Base-by-base conservation (phyloP, 2,888 invertebrate genomes). In the Phengaris alcon region DNA sequence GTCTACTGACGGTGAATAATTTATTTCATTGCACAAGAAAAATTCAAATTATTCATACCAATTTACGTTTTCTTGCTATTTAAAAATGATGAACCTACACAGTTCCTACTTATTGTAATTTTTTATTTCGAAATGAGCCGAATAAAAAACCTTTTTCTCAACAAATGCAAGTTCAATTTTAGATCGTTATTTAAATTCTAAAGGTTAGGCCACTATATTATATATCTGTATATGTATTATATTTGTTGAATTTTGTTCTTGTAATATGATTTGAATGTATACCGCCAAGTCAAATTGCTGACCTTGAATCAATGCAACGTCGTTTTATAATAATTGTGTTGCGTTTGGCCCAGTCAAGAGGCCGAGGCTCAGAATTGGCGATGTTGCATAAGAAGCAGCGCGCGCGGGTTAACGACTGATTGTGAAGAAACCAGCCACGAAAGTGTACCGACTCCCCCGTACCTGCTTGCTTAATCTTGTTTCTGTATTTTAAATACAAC, bases 351-450 rank as follows among this genome's bases (percentile, higher is more conserved):
- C 78, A 78, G 76, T 74, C 76, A 77, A 78, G 78, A 79, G 77
- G 81, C 77, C 77, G 1, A 76, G 77, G 76, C 77, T 76, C 78
- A 77, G 80, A 79, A 79, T 80, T 79, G 76, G 76, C 48, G 75
- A 46, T 55, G 80, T 88, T 88, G 82, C 87, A 78, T 81, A 87
- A 88, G 77, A 73, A 46, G 52, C 54, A 10, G 51, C 22, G 35
- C 10, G 35, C 77, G 79, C 82, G 78, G 84, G 84, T 84, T 85
- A 86, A 83, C 84, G 84, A 85, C 82, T 83, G 88, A 87, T 88
- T 90, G 88, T 86, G 81, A 84, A 83, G 85, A 82, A 79, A 78
- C 82, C 79, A 81, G 78, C 80, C 85, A 84, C 83, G 83, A 84
- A 82, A 79, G 46, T 74, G 74, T 79, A 77, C 72, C 77, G 78